Conservation (phyloP, 2,888 invertebrate species). For the Entomobrya proxima region DNA sequence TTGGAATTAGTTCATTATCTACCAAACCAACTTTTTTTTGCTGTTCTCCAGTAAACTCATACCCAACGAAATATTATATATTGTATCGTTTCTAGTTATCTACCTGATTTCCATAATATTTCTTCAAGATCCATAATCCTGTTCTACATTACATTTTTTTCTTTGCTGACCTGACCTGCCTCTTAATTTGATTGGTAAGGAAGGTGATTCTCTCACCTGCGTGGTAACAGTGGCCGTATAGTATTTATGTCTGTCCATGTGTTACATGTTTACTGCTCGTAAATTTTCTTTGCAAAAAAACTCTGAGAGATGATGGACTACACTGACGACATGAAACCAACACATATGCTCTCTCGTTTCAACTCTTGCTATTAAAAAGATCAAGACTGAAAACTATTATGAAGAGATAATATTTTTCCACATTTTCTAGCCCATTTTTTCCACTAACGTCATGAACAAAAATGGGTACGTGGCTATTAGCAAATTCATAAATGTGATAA, state of each 20-base stretch:
- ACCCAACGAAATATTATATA: background rate
- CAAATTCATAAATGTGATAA: conserved; percentile 46
- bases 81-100: background rate
- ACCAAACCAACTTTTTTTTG: background rate
- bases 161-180: conserved; percentile 42
- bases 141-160: background rate
- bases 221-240: background rate
- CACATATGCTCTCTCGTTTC: conserved; percentile 21
- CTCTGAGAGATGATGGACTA: too few species aligned
- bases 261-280: conserved; percentile 43
- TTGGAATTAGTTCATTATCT: conserved; percentile 35
- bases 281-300: conserved; percentile 40
- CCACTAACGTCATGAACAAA: conserved; percentile 27
- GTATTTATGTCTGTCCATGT: background rate
- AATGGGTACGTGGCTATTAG: conserved; percentile 46
- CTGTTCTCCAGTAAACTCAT: background rate
- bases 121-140: background rate
- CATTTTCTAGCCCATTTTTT: conserved; percentile 30
- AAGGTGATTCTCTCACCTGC: background rate
- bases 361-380: background rate
- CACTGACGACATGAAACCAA: conserved; percentile 37
- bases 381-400: background rate
- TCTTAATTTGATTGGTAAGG: conserved; percentile 15
- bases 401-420: background rate
- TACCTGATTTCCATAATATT: background rate